Base-by-base conservation (phyloP, 2,797 vertebrate species). In the Uromys caudimaculatus region DNA sequence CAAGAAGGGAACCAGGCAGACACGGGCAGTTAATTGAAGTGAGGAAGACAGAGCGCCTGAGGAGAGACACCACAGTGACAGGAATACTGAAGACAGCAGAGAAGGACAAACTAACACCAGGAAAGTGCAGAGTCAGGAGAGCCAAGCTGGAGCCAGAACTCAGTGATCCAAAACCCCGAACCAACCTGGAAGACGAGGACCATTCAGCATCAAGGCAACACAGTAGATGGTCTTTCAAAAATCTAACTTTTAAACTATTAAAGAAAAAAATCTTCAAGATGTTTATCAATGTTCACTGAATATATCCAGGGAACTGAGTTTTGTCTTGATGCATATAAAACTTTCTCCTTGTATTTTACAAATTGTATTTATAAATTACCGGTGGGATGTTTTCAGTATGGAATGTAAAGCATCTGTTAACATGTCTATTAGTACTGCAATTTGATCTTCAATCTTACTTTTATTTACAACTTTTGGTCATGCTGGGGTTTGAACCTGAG, bases 81-180 rank as follows among this genome's bases (percentile, higher is more conserved):
- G 60, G 77, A 69, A 38, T 47, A 44, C 47, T 83, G 38, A 47
- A 76, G 77, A 90, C 5, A 27, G 41, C 3, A 71, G 71, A 16
- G 41, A 38, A 0, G 0, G 16, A 23, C 47, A 92, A 77, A 67
- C 52, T 7, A 67, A 91, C 91, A 23, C 9, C 47, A 60, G 76
- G 47, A 84, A 96, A 95, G 91, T 94, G 78, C 60, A 87, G 71
- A 96, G 91, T 96, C 78, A 89, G 96, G 67, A 75, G 82, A 96
- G 52, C 52, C 90, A 83, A 95, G 94, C 90, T 79, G 91, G 79
- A 93, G 17, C 71, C 47, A 73, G 92, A 50, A 41, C 79, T 73
- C 8, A 12, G 62, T 69, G 93, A 95, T 90, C 73, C 85, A 77
- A 88, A 90, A 86, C 69, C 62, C 35, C 69, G 88, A 38, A 67